Evolutionary conservation across 2,797 vertebrate species (phyloP).

Genomic region (Rhabdomys pumilio): DNA sequence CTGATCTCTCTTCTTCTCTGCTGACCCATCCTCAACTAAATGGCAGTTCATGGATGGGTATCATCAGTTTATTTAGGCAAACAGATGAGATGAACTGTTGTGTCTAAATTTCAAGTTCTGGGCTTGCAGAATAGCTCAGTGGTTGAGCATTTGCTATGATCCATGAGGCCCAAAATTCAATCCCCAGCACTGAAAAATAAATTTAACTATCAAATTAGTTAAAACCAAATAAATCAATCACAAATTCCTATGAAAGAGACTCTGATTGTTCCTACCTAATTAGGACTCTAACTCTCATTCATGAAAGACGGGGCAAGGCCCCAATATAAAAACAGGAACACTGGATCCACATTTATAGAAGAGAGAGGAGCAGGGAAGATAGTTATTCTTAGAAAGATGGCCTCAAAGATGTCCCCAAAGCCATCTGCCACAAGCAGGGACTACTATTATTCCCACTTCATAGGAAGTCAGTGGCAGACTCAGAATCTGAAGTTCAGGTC

Average conservation of each 20-base stretch:
- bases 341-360: constrained; percentile 5
- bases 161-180: background rate
- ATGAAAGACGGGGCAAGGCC: background rate
- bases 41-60: background rate
- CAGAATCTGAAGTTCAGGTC: constrained; percentile 1
- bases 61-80: background rate
- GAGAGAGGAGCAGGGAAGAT: background rate
- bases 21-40: background rate
- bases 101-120: background rate
- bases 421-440: background rate
- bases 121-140: background rate
- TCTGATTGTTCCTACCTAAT: background rate
- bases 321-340: background rate
- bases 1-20: background rate
- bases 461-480: constrained; percentile 24
- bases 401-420: constrained; percentile 13
- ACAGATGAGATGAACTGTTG: background rate
- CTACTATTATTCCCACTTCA: constrained; percentile 49
- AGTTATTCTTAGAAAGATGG: constrained; percentile 10
- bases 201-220: background rate
- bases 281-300: background rate
- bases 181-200: background rate
- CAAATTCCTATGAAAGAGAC: constrained; percentile 38
- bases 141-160: background rate
- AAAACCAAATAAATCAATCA: background rate